A percentile compares a stretch with the other conserved stretches of the same genome.
Conservation (phyloP, 2,797 vertebrate genomes). For the Propithecus deckenii region DNA sequence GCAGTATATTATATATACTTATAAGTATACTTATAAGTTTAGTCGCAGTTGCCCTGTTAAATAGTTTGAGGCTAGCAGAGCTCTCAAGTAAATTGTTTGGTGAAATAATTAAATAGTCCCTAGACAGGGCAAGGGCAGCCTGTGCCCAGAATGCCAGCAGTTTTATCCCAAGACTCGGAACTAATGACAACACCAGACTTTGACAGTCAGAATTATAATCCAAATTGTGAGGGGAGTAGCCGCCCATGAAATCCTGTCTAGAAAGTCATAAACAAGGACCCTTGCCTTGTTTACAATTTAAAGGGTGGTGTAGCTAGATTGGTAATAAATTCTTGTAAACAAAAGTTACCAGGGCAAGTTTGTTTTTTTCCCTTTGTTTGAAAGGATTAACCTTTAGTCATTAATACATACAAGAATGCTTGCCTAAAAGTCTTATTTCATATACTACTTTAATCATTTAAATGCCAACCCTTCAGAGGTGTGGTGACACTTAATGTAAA, state of each 20-base stretch:
- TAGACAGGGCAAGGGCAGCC: not conserved
- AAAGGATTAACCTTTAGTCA: not conserved
- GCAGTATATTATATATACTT: not conserved
- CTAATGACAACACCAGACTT: not conserved
- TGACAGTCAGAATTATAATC: not conserved
- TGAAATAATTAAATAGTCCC: not conserved
- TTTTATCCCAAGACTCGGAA: not conserved
- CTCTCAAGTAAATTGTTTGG: not conserved
- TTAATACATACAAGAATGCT: not conserved
- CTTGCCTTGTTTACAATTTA: not conserved
- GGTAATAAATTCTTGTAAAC: not conserved
- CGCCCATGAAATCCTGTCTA: not conserved
- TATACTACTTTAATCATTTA: not conserved
- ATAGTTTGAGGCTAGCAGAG: not conserved
- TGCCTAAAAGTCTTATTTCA: not conserved
- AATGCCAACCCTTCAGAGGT: not conserved
- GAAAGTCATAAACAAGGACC: not conserved
- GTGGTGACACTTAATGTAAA: not conserved
- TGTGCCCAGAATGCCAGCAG: not conserved
- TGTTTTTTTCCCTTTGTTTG: not conserved
- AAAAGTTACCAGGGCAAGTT: not conserved
- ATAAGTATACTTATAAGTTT: not conserved
- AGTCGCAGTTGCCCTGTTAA: not conserved
- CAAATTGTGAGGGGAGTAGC: not conserved
- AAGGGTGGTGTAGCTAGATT: not conserved